Conservation (phyloP, 2,888 invertebrate species). For the Diarsia dahlii region DNA sequence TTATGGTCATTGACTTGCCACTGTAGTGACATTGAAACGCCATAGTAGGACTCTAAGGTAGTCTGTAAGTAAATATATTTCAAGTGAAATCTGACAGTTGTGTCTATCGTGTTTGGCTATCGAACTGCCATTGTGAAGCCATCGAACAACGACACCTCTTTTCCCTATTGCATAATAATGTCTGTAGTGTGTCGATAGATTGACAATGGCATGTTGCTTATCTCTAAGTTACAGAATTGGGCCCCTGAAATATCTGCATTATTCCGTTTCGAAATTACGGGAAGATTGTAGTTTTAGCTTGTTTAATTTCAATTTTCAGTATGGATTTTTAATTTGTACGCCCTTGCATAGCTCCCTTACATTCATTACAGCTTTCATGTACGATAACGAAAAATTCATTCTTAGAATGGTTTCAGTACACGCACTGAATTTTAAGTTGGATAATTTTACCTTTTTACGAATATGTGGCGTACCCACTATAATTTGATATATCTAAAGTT, state of each 20-base stretch:
- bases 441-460: conserved; percentile 4
- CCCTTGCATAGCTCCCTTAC: conserved; percentile 21
- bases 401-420: conserved; percentile 28
- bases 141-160: too few species aligned
- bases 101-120: too few species aligned
- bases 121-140: too few species aligned
- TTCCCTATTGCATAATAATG: too few species aligned
- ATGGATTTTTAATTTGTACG: conserved; percentile 7
- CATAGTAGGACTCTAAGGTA: too few species aligned
- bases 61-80: too few species aligned
- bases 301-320: background rate
- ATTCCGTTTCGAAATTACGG: background rate
- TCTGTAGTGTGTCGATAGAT: too few species aligned
- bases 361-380: conserved; percentile 36
- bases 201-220: too few species aligned
- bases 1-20: too few species aligned
- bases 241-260: background rate
- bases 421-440: conserved; percentile 33
- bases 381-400: conserved; percentile 31
- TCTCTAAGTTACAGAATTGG: too few species aligned
- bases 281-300: background rate
- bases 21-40: too few species aligned
- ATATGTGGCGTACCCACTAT: background rate
- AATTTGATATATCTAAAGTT: background rate
- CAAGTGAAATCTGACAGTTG: too few species aligned